phyloP scores from a whole-genome alignment of 1,140 invertebrate species.

The Brachionus angularis region DNA sequence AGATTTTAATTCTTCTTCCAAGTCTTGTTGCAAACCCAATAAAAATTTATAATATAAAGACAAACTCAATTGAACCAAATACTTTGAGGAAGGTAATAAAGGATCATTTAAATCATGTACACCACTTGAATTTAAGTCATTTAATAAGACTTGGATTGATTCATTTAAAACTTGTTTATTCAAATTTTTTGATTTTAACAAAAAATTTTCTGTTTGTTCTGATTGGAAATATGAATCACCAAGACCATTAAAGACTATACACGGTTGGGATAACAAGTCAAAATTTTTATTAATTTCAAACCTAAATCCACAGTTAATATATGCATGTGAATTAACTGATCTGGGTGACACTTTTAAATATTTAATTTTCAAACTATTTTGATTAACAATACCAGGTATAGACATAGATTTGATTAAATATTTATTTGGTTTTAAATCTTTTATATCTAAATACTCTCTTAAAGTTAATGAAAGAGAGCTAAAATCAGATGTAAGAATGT shows the following conservation, averaged over 20 bases:
- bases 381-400: neutral
- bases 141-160: neutral
- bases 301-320: slow-evolving; percentile 23
- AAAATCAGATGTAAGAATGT: neutral
- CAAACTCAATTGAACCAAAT: neutral
- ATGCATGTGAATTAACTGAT: slow-evolving; percentile 32
- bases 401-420: slow-evolving; percentile 10
- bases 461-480: neutral
- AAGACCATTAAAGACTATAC: slow-evolving; percentile 10
- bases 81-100: neutral
- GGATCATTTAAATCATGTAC: neutral
- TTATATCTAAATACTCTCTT: slow-evolving; percentile 3
- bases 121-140: slow-evolving; percentile 23
- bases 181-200: neutral
- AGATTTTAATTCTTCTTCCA: neutral
- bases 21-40: neutral
- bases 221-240: neutral
- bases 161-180: neutral
- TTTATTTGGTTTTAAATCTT: slow-evolving; percentile 3
- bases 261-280: neutral
- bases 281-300: slow-evolving; percentile 6
- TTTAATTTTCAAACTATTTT: neutral
- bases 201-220: neutral
- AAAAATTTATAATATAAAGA: slow-evolving; percentile 5
- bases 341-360: slow-evolving; percentile 27